These are phyloP conservation scores for Harpalus rubripes DNA, from an alignment of 2,888 invertebrate species.

Conservation along the genomic window DNA sequence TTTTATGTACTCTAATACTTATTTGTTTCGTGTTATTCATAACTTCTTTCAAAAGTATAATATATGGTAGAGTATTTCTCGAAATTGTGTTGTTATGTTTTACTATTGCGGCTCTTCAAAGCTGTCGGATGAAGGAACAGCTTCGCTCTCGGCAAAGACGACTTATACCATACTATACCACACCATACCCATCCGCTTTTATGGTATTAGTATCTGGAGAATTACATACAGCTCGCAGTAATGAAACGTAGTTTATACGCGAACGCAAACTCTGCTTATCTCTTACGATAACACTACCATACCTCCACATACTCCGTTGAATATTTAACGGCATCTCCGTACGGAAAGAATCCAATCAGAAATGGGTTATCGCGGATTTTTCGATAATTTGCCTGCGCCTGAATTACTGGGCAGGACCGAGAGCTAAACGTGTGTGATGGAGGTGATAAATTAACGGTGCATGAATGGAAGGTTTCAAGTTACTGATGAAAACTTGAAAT, in stretches of 20 bases:
- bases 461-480: slow-evolving; percentile 42
- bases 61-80: not conserved
- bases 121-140: slow-evolving; percentile 9
- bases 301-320: slow-evolving; percentile 32
- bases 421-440: slow-evolving; percentile 33
- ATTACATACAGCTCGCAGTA: slow-evolving; percentile 55
- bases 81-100: not conserved
- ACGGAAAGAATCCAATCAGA: slow-evolving; percentile 33
- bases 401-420: slow-evolving; percentile 24
- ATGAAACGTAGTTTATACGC: slow-evolving; percentile 64
- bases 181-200: slow-evolving; percentile 48
- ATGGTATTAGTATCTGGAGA: slow-evolving; percentile 56
- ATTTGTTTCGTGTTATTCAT: too few species aligned
- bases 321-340: slow-evolving; percentile 50
- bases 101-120: not conserved
- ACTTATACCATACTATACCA: slow-evolving; percentile 9
- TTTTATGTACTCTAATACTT: too few species aligned
- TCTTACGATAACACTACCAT: slow-evolving; percentile 53
- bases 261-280: slow-evolving; percentile 62
- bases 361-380: slow-evolving; percentile 42
- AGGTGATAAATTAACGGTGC: slow-evolving; percentile 52
- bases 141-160: slow-evolving; percentile 39
- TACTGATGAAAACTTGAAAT: slow-evolving; percentile 32
- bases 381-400: slow-evolving; percentile 39
- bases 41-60: not conserved